Base-by-base conservation (phyloP, 2,797 vertebrate genomes). In the Setipinna tenuifilis region DNA sequence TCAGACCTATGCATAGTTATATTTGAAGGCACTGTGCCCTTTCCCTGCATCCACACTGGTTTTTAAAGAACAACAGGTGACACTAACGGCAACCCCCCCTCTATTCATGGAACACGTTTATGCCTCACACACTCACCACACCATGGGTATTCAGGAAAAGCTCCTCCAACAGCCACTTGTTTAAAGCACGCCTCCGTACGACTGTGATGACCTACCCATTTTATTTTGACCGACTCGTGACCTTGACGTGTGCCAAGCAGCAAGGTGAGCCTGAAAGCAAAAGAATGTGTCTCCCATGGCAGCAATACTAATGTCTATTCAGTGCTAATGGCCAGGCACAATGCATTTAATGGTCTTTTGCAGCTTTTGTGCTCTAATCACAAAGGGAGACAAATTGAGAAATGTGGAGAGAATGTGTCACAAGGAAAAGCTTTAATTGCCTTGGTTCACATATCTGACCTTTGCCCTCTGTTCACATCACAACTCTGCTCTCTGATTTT, bases 271-370 rank as follows among this genome's bases (percentile, higher is more conserved):
- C 71, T 41, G 71, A 44, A 44, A 78, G 71, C 2, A 41, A 54
- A 54, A 54, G 7, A 54, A 78, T 41, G 31, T 86, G 84, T 87
- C 78, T 41, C 80, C 85, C 81, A 65, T 78, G 17, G 71, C 92
- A 94, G 92, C 91, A 95, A 95, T 95, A 95, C 94, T 87, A 89
- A 86, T 85, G 88, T 80, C 91, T 92, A 90, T 93, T 92, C 89
- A 88, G 86, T 90, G 89, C 88, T 92, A 91, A 92, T 88, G 85
- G 71, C 48, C 84, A 86, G 71, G 82, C 84, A 91, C 86, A 86
- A 95, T 94, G 92, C 91, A 84, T 94, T 94, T 93, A 92, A 94
- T 94, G 90, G 92, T 88, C 91, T 89, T 88, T 25, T 28, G 48
- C 80, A 84, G 91, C 91, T 92, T 93, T 68, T 71, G 92, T 90